Conservation (phyloP, 2,113 vertebrate genomes). For the Tinamus guttatus region DNA sequence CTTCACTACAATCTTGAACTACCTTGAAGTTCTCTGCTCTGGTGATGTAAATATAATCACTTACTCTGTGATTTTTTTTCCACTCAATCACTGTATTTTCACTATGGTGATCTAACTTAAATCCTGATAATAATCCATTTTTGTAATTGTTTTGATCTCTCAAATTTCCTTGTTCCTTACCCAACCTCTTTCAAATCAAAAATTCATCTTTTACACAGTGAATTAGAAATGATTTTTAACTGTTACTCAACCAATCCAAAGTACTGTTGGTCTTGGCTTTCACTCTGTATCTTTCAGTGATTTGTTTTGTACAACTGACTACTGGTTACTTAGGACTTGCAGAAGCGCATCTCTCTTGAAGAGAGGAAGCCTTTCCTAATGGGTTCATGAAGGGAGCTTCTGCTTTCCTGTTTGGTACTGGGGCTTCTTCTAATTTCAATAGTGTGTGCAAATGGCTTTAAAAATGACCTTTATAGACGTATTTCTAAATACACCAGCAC, state of each 20-base stretch:
- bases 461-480: neutral
- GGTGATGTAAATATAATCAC: conserved; percentile 29
- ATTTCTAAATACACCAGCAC: neutral
- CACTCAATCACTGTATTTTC: conserved; percentile 34
- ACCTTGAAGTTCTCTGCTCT: conserved; percentile 34
- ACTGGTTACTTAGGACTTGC: conserved; percentile 57
- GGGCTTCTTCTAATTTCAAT: conserved; percentile 53
- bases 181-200: conserved; percentile 24
- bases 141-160: conserved; percentile 59
- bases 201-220: conserved; percentile 27
- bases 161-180: conserved; percentile 35
- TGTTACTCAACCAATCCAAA: conserved; percentile 73
- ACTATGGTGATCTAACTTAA: conserved; percentile 57
- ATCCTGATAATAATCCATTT: conserved; percentile 33
- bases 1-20: conserved; percentile 44
- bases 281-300: conserved; percentile 76
- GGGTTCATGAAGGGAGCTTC: conserved; percentile 25
- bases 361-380: conserved; percentile 56
- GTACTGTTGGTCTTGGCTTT: conserved; percentile 98
- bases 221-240: conserved; percentile 4
- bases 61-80: conserved; percentile 48
- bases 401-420: conserved; percentile 51
- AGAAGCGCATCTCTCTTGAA: conserved; percentile 65
- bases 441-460: conserved; percentile 78
- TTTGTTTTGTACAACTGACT: conserved; percentile 70